These are phyloP conservation scores for Cheilosia scutellata DNA, from an alignment of 2,888 invertebrate species.

Conservation along the genomic window DNA sequence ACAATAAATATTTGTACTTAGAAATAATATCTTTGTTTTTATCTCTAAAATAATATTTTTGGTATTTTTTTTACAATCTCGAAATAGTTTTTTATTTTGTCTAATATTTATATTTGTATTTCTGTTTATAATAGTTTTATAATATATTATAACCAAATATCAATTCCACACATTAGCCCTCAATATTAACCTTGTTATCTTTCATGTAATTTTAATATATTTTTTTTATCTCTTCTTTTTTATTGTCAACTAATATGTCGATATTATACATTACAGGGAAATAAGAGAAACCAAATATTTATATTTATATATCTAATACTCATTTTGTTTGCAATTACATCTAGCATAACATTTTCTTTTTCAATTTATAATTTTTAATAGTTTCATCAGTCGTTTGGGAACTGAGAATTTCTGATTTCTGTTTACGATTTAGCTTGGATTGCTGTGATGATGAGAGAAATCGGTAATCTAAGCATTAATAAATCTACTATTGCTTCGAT, in stretches of 20 bases:
- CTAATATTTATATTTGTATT: conserved; percentile 14
- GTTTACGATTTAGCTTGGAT: conserved; percentile 31
- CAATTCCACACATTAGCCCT: conserved; percentile 61
- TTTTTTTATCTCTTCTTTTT: conserved; percentile 23
- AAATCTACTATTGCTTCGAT: conserved; percentile 75
- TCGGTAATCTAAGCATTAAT: conserved; percentile 64
- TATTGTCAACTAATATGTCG: conserved; percentile 74
- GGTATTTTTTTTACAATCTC: conserved; percentile 35
- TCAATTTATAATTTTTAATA: conserved; percentile 28
- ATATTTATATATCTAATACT: not conserved
- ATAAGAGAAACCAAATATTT: conserved; percentile 41
- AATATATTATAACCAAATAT: conserved; percentile 36
- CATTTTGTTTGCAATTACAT: not conserved
- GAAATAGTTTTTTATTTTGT: not conserved
- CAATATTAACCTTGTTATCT: conserved; percentile 10
- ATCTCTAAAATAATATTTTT: conserved; percentile 38
- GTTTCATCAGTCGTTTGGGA: conserved; percentile 22
- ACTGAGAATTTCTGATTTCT: conserved; percentile 19
- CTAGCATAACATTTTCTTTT: conserved; percentile 2
- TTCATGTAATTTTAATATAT: not conserved
- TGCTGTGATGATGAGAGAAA: conserved; percentile 50
- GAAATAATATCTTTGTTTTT: conserved; percentile 40
- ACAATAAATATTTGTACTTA: conserved; percentile 62
- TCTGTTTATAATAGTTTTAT: conserved; percentile 14
- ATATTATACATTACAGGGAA: conserved; percentile 63